Conservation (phyloP, 2,888 invertebrate genomes). For the Hypolimnas misippus region DNA sequence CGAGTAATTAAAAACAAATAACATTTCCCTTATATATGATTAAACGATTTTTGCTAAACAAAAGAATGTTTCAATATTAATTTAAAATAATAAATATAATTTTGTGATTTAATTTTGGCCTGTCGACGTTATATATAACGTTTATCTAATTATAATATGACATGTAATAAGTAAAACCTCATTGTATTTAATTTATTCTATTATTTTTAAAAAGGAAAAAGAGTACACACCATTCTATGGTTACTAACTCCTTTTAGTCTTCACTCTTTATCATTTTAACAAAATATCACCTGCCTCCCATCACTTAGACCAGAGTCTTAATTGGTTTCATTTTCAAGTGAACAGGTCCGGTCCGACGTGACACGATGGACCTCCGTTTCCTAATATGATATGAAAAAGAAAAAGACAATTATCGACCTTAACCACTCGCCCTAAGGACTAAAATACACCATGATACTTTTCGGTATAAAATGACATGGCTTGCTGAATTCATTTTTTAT, state of each 20-base stretch:
- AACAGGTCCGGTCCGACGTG: constrained; percentile 71
- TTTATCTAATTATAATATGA: no score
- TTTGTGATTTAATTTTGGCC: no score
- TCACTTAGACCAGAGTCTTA: constrained; percentile 60
- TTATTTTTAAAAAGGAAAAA: background rate
- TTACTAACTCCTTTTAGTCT: background rate
- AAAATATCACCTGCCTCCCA: constrained; percentile 27
- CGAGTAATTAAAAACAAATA: no score
- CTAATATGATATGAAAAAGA: constrained; percentile 48
- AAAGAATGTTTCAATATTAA: no score
- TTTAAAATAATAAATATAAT: no score
- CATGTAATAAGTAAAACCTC: no score
- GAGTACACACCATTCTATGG: background rate
- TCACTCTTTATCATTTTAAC: background rate
- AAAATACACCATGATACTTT: constrained; percentile 11
- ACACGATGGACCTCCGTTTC: constrained; percentile 63
- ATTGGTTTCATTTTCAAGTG: constrained; percentile 82
- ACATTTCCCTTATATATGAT: no score
- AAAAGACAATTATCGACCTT: constrained; percentile 57
- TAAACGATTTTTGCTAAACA: no score
- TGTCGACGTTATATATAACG: no score
- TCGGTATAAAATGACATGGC: constrained; percentile 18
- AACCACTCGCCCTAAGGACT: constrained; percentile 50
- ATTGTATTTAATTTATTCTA: no score
- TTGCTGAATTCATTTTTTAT: constrained; percentile 19